Base-by-base conservation (phyloP, 2,888 invertebrate species). In the Luffia ferchaultella region DNA sequence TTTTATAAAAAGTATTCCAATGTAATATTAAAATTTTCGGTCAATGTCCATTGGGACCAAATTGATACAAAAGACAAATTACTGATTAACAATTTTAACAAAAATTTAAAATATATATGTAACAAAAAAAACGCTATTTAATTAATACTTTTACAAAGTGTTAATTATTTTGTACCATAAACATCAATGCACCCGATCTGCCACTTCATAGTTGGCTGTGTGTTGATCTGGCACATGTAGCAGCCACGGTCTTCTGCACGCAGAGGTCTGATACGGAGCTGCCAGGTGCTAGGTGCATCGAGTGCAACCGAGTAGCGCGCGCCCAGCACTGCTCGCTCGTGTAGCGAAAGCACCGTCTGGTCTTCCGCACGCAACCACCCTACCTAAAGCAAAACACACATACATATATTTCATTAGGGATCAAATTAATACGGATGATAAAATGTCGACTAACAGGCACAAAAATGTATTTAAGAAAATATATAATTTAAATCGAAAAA, bases 181-280 rank as follows among this genome's bases (percentile, higher is more conserved):
- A 95, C 94, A 68, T 95, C 94, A 53, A 95, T 88, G 67, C 95
- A 95, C 9, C 95, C 95, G 51, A 93, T 87, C 76, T 93, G 92
- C 68, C 92, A 93, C 76, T 91, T 93, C 92, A 95, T 93, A 50
- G 89, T 88, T 54, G 89, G 91, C 60, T 79, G 79, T 1, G 94
- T 95, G 79, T 95, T 95, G 64, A 95, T 93, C 85, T 95, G 95
- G 67, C 95, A 95, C 92, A 95, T 93, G 76, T 95, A 95, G 70
- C 95, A 95, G 54, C 93, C 95, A 46, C 91, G 87, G 73, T 95
- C 95, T 43, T 90, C 87, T 62, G 93, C 93, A 57, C 91, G 88
- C 49, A 95, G 85, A 54, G 93, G 93, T 53, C 92, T 86, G 65
- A 95, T 93, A 71, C 93, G 90, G 53, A 95, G 83, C 71, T 92